Conservation (phyloP, 2,888 invertebrate genomes). For the Adelognathus sp. region DNA sequence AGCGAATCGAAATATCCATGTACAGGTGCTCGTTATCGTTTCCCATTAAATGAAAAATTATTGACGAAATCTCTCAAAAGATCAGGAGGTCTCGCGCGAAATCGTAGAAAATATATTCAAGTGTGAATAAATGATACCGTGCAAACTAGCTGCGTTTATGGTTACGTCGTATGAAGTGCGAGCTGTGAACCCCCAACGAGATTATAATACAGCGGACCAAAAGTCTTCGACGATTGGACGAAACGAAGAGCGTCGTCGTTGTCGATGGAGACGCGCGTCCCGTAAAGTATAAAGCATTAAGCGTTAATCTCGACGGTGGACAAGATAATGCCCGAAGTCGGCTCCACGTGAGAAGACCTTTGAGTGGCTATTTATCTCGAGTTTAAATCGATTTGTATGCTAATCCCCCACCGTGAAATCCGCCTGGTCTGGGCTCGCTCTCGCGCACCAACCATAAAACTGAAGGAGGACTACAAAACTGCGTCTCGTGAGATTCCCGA, state of each 20-base stretch:
- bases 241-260: slow-evolving; percentile 53
- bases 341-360: slow-evolving; percentile 78
- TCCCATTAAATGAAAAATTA: neutral
- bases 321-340: slow-evolving; percentile 80
- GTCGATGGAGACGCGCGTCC: slow-evolving; percentile 58
- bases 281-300: slow-evolving; percentile 80
- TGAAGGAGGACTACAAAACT: slow-evolving; percentile 79
- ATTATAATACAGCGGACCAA: slow-evolving; percentile 39
- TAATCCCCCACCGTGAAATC: slow-evolving; percentile 80
- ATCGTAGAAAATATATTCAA: neutral
- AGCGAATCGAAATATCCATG: neutral
- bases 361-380: slow-evolving; percentile 81
- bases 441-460: slow-evolving; percentile 74
- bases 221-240: slow-evolving; percentile 48
- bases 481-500: slow-evolving; percentile 80
- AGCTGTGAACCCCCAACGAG: slow-evolving; percentile 12
- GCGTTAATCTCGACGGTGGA: slow-evolving; percentile 80
- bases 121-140: neutral
- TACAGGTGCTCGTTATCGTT: neutral
- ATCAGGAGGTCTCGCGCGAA: neutral
- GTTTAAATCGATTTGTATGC: slow-evolving; percentile 81
- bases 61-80: neutral
- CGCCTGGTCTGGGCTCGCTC: slow-evolving; percentile 63
- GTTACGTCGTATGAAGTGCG: neutral
- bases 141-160: neutral